Conservation (phyloP, 2,888 invertebrate species). For the Caenorhabditis plicata region DNA sequence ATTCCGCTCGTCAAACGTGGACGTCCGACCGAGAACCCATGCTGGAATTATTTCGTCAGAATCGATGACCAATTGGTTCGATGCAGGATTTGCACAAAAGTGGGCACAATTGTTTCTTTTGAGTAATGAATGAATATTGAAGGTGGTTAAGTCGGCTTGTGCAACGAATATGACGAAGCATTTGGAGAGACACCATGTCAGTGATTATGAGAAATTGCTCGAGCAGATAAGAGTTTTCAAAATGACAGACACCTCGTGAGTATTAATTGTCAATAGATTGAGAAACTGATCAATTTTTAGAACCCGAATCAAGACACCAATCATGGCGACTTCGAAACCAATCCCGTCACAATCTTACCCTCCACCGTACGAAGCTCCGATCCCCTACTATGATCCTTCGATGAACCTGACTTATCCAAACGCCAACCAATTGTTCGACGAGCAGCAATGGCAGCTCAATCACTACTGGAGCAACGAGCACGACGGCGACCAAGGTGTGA, state of each 20-base stretch:
- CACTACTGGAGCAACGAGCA: conserved; percentile 3
- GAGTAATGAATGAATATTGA: conserved; percentile 2
- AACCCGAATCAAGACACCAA: conserved; percentile 7
- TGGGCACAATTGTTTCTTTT: neutral
- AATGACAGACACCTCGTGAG: conserved; percentile 9
- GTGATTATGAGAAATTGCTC: conserved; percentile 42
- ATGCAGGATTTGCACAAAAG: conserved; percentile 46
- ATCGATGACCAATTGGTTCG: conserved; percentile 47
- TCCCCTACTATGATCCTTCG: conserved; percentile 4
- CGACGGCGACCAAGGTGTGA: neutral
- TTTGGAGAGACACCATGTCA: conserved; percentile 47
- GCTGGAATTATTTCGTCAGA: conserved; percentile 48
- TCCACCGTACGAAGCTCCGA: conserved; percentile 5
- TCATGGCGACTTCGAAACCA: conserved; percentile 2
- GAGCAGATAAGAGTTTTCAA: conserved; percentile 24
- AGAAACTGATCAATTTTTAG: neutral
- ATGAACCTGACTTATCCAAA: conserved; percentile 7
- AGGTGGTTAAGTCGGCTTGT: conserved; percentile 52
- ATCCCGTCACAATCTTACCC: conserved; percentile 5
- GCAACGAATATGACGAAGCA: conserved; percentile 58
- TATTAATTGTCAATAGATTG: no score
- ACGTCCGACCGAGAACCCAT: conserved; percentile 51
- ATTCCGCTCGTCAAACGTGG: conserved; percentile 41
- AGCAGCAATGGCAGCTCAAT: conserved; percentile 2
- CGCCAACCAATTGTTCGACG: neutral